Base-by-base conservation (phyloP, 2,888 invertebrate genomes). In the Silvanus unidentatus region DNA sequence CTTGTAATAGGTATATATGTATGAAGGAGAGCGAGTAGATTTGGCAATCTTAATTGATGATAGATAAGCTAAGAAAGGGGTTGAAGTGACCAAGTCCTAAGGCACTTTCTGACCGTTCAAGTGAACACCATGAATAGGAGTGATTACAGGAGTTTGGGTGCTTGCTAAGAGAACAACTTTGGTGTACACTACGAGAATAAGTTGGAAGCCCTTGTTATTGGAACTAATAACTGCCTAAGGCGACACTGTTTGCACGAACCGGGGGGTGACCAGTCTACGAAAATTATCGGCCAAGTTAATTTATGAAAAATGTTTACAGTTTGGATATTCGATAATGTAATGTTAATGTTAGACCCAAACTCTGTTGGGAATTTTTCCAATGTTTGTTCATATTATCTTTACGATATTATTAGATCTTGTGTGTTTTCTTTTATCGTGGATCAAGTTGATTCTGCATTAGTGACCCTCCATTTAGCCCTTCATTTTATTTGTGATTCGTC, bases 161-260 rank as follows among this genome's bases (percentile, higher is more conserved):
- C 15, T n/a, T 5, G 43, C 38, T 44, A 44, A 47, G 45, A 55
- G 52, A 59, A 54, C 60, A 61, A 65, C 60, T 65, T 62, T 54
- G 59, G 55, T 58, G 56, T 61, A 55, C 57, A 54, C 46, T 47
- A 39, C 45, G 39, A 39, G 57, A 54, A 50, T 55, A 59, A 60
- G 62, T 60, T 60, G 57, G 54, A 50, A 52, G 55, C 62, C 61
- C 63, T 59, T 65, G 67, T 66, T 66, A 65, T 66, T 65, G 63
- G 65, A 68, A 67, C 66, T 68, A 67, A 66, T 68, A 67, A 66
- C 60, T 50, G 65, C 65, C 65, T 55, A 54, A 47, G 57, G 62
- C 60, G 52, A 53, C 58, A 54, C 52, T 65, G 65, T 64, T 63
- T 62, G 59, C 58, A 57, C 58, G 53, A 57, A 51, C 47, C 47